phyloP scores from a whole-genome alignment of 2,113 vertebrate species.

The Pholis gunnellus region DNA sequence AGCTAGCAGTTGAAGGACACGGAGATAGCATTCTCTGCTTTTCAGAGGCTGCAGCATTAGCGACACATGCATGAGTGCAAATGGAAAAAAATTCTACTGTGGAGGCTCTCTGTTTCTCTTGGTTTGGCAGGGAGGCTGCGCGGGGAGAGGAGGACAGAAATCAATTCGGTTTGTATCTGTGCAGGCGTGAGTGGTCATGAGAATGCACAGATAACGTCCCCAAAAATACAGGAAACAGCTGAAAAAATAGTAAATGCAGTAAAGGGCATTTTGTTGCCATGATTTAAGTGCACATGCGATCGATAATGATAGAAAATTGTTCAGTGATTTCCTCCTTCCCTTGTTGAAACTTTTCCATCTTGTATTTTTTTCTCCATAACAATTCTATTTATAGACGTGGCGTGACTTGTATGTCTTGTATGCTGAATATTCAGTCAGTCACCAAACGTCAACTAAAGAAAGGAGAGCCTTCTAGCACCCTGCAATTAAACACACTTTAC shows the following conservation, averaged over 20 bases:
- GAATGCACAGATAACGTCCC: slow-evolving; percentile 25
- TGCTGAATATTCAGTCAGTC: slow-evolving; percentile 7
- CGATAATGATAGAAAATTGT: slow-evolving; percentile 23
- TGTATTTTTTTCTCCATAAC: not conserved
- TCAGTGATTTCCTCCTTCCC: not conserved
- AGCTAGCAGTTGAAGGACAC: slow-evolving; percentile 54
- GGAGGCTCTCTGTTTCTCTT: slow-evolving; percentile 45
- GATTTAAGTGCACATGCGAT: slow-evolving; percentile 11
- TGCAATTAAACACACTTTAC: slow-evolving; percentile 33
- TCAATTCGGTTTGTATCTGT: slow-evolving; percentile 26
- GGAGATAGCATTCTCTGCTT: slow-evolving; percentile 58
- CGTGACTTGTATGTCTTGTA: slow-evolving; percentile 12
- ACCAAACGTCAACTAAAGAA: slow-evolving; percentile 35
- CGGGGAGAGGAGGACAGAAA: slow-evolving; percentile 25
- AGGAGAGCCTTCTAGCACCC: not conserved
- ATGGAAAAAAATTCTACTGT: slow-evolving; percentile 50
- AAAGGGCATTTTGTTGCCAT: slow-evolving; percentile 8
- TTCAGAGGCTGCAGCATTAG: slow-evolving; percentile 69
- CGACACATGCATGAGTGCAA: slow-evolving; percentile 78
- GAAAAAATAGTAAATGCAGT: not conserved
- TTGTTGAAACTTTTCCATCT: slow-evolving; percentile 21
- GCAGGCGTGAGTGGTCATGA: slow-evolving; percentile 37
- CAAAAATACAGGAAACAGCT: slow-evolving; percentile 28
- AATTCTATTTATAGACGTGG: slow-evolving; percentile 2
- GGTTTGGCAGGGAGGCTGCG: slow-evolving; percentile 18